A percentile compares a stretch with the other conserved stretches of the same genome.
These are phyloP conservation scores for Macropis europaea DNA, from an alignment of 2,888 invertebrate genomes.

Conservation along the genomic window DNA sequence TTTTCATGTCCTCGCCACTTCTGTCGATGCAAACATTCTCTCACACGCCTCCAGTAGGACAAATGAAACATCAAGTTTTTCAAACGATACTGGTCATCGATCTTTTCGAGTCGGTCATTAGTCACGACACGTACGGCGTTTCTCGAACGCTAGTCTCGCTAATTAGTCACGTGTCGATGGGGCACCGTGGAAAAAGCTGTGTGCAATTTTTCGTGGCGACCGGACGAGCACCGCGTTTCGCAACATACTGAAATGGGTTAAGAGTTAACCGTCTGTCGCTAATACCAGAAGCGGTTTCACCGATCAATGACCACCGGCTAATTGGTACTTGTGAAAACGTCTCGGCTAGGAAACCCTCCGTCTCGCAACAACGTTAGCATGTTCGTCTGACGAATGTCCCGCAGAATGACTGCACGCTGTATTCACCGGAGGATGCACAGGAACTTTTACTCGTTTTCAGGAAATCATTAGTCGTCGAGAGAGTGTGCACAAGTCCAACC, in stretches of 20 bases:
- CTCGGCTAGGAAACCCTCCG: constrained; percentile 45
- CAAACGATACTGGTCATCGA: too few species aligned
- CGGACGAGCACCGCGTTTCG: constrained; percentile 17
- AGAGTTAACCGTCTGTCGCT: constrained; percentile 64
- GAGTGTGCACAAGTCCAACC: background rate
- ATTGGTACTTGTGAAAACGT: constrained; percentile 72
- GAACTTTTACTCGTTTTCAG: constrained; percentile 47
- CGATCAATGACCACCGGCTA: constrained; percentile 69
- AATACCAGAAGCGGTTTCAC: constrained; percentile 69
- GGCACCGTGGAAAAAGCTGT: background rate
- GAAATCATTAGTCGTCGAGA: constrained; percentile 25
- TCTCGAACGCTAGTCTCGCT: background rate
- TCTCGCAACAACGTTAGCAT: constrained; percentile 23
- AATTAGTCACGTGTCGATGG: constrained; percentile 18
- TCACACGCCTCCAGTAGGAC: too few species aligned
- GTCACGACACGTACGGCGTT: background rate
- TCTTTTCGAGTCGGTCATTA: background rate
- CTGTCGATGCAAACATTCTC: too few species aligned
- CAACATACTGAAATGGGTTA: constrained; percentile 61
- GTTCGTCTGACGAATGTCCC: constrained; percentile 11
- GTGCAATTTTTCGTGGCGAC: constrained; percentile 16
- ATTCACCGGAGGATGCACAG: background rate
- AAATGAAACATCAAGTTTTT: too few species aligned
- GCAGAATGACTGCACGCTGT: constrained; percentile 15
- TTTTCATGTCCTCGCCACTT: too few species aligned